Conservation (phyloP, 1,140 invertebrate genomes). For the Calliopsis andreniformis region DNA sequence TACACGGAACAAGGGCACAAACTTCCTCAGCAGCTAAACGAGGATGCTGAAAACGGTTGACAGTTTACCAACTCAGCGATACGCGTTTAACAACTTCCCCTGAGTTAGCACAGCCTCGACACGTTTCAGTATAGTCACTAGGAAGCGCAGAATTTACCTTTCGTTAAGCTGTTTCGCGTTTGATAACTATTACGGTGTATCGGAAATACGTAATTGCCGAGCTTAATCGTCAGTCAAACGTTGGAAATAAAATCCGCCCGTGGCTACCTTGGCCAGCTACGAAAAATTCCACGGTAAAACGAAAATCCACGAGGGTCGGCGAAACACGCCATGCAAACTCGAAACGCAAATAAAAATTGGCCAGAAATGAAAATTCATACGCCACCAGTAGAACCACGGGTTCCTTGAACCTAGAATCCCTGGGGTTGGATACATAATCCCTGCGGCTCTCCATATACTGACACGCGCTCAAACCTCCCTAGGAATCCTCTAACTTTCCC, state of each 20-base stretch:
- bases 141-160: not conserved
- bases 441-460: conserved; percentile 18
- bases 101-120: too few species aligned
- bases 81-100: too few species aligned
- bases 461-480: not conserved
- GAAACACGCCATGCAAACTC: not conserved
- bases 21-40: too few species aligned
- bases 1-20: too few species aligned
- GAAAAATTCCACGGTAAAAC: not conserved
- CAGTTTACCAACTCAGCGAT: too few species aligned
- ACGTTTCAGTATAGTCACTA: not conserved
- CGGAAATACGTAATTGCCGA: not conserved
- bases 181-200: not conserved
- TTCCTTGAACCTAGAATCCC: not conserved
- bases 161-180: not conserved
- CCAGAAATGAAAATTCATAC: conserved; percentile 29
- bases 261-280: not conserved
- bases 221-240: conserved; percentile 6
- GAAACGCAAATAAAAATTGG: conserved; percentile 28
- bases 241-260: conserved; percentile 3
- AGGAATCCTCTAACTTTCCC: conserved; percentile 28
- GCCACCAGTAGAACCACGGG: not conserved
- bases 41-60: too few species aligned
- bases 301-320: not conserved
- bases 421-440: conserved; percentile 11